These are phyloP conservation scores for Athalia rosae DNA, from an alignment of 2,888 invertebrate genomes.

Conservation along the genomic window DNA sequence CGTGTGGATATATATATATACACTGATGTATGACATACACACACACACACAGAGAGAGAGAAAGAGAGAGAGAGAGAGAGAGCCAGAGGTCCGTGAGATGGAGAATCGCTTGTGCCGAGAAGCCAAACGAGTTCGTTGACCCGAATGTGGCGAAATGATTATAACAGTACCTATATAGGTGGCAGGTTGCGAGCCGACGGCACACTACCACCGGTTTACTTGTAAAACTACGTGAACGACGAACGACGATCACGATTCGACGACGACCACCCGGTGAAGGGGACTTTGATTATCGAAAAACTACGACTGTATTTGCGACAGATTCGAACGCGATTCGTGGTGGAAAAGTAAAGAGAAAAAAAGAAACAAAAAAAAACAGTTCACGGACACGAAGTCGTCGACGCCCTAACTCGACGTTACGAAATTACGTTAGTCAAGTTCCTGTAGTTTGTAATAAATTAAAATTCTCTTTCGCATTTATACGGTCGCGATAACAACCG, in stretches of 20 bases:
- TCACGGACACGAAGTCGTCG: too few species aligned
- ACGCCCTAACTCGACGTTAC: too few species aligned
- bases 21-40: too few species aligned
- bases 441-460: not conserved
- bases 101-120: slow-evolving; percentile 8
- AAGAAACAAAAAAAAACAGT: not conserved
- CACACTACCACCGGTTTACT: too few species aligned
- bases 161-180: slow-evolving; percentile 47
- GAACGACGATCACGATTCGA: not conserved
- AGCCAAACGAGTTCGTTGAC: slow-evolving; percentile 47
- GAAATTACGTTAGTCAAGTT: not conserved
- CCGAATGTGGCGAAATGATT: slow-evolving; percentile 49
- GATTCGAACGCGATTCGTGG: not conserved
- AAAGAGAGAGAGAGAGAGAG: too few species aligned
- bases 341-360: not conserved
- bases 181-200: slow-evolving; percentile 32
- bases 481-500: too few species aligned
- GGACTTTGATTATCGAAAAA: slow-evolving; percentile 17
- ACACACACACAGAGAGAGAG: too few species aligned
- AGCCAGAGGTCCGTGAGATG: too few species aligned
- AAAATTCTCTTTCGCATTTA: too few species aligned
- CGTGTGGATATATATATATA: too few species aligned
- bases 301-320: not conserved
- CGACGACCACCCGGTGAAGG: slow-evolving; percentile 40
- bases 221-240: too few species aligned